These are phyloP conservation scores for Panopea generosa DNA, from an alignment of 2,888 invertebrate genomes.

Conservation along the genomic window DNA sequence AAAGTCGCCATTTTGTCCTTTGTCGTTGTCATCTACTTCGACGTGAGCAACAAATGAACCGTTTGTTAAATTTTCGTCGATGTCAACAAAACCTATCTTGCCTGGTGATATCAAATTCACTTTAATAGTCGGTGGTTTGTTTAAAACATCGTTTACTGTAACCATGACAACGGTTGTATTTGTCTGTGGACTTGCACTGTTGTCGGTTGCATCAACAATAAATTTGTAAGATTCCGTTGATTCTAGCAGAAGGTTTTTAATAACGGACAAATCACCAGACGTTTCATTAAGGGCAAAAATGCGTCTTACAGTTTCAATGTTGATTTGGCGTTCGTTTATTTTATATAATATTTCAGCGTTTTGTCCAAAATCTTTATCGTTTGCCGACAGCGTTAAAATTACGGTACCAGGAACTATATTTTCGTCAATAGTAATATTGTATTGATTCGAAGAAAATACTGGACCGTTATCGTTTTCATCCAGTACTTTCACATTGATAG, in stretches of 20 bases:
- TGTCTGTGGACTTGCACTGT: slow-evolving; percentile 66
- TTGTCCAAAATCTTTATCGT: slow-evolving; percentile 93
- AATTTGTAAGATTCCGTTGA: slow-evolving; percentile 60
- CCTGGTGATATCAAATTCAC: slow-evolving; percentile 53
- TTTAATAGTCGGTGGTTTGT: slow-evolving; percentile 52
- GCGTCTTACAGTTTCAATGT: slow-evolving; percentile 56
- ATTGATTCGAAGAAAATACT: slow-evolving; percentile 64
- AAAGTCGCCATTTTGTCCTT: slow-evolving; percentile 55
- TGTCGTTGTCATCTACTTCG: slow-evolving; percentile 59
- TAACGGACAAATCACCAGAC: slow-evolving; percentile 61
- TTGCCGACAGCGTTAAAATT: slow-evolving; percentile 89
- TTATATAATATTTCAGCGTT: slow-evolving; percentile 88
- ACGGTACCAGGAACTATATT: slow-evolving; percentile 64
- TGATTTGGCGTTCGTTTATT: slow-evolving; percentile 71
- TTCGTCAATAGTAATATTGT: slow-evolving; percentile 74
- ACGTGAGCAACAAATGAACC: slow-evolving; percentile 58
- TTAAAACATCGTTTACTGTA: slow-evolving; percentile 60
- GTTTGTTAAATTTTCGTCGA: slow-evolving; percentile 47
- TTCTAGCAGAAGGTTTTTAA: slow-evolving; percentile 58
- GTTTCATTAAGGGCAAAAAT: slow-evolving; percentile 52
- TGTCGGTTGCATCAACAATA: slow-evolving; percentile 74
- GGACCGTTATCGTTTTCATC: slow-evolving; percentile 80
- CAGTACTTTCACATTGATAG: slow-evolving; percentile 71
- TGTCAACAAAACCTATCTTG: slow-evolving; percentile 53
- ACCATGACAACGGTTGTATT: slow-evolving; percentile 68